These are phyloP conservation scores for Galerucella nymphaeae DNA, from an alignment of 2,888 invertebrate genomes.

Conservation along the genomic window DNA sequence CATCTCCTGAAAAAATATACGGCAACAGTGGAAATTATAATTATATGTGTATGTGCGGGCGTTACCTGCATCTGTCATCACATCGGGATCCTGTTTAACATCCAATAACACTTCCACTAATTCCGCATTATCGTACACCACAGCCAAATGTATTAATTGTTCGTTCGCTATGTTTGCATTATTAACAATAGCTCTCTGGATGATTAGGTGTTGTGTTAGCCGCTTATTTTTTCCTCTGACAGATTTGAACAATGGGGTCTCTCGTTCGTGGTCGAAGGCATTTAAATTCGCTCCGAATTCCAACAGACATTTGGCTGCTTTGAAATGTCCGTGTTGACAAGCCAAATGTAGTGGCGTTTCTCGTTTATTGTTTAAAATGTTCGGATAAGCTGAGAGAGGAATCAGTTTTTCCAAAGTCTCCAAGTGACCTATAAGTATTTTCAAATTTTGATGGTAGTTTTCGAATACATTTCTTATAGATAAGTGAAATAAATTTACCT, in stretches of 20 bases:
- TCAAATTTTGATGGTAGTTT: background rate
- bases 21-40: background rate
- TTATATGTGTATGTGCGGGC: background rate
- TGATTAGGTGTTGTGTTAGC: constrained; percentile 45
- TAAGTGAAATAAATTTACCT: constrained; percentile 37
- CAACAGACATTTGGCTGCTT: constrained; percentile 45
- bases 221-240: constrained; percentile 36
- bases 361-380: constrained; percentile 46
- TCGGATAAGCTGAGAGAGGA: constrained; percentile 41
- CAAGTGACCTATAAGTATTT: constrained; percentile 43
- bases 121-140: constrained; percentile 34
- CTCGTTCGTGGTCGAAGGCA: constrained; percentile 42
- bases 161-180: constrained; percentile 44
- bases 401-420: constrained; percentile 46
- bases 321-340: constrained; percentile 43
- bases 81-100: constrained; percentile 37
- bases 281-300: constrained; percentile 45
- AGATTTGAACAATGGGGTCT: constrained; percentile 47
- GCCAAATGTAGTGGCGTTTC: constrained; percentile 50
- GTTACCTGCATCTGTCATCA: constrained; percentile 38
- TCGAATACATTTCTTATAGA: background rate
- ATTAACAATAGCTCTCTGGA: constrained; percentile 42
- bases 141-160: constrained; percentile 46
- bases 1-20: constrained; percentile 33
- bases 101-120: constrained; percentile 41